A percentile compares a stretch with the other conserved stretches of the same genome.
These are phyloP conservation scores for Lophotriccus pileatus DNA, from an alignment of 2,797 vertebrate genomes.

Conservation along the genomic window DNA sequence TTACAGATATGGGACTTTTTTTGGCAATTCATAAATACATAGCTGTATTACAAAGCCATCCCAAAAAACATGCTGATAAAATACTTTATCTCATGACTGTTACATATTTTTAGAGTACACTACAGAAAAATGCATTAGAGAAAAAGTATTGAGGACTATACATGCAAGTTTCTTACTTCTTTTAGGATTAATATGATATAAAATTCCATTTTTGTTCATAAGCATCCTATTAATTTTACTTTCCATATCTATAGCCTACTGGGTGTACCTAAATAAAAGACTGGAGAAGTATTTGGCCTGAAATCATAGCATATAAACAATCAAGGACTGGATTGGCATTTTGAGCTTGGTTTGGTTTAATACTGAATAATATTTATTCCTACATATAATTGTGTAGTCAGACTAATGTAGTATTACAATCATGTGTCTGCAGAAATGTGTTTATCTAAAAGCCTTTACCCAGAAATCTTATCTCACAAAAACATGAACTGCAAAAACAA, in stretches of 20 bases:
- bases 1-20: not conserved
- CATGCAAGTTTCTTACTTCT: not conserved
- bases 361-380: not conserved
- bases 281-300: not conserved
- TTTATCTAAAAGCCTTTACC: not conserved
- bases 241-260: not conserved
- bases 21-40: not conserved
- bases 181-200: not conserved
- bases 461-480: conserved; percentile 1
- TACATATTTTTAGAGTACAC: rapidly evolving
- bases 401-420: not conserved
- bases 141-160: not conserved
- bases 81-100: not conserved
- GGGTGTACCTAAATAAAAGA: not conserved
- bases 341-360: not conserved
- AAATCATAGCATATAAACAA: not conserved
- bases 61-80: not conserved
- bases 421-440: not conserved
- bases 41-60: not conserved
- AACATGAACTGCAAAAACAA: not conserved
- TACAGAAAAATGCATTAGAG: not conserved
- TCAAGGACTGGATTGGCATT: not conserved
- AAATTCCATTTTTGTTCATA: not conserved
- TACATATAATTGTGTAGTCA: not conserved
- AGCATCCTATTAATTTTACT: not conserved